These are phyloP conservation scores for Oryzias javanicus DNA, from an alignment of 2,113 vertebrate species.

Conservation along the genomic window DNA sequence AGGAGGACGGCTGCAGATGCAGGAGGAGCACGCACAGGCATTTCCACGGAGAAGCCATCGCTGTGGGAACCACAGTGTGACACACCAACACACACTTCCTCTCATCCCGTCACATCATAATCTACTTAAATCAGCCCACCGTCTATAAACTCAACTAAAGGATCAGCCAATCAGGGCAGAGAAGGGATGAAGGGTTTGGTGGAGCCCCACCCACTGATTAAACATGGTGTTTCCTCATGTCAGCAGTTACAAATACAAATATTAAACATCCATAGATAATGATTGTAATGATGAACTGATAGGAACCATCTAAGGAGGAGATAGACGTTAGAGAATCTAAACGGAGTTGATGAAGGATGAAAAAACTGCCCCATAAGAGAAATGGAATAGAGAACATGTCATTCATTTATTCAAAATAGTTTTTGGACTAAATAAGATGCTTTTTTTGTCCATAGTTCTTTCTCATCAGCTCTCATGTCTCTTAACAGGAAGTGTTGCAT, in stretches of 20 bases:
- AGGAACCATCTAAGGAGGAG: too few species aligned
- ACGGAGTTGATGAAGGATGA: too few species aligned
- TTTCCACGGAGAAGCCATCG: conserved; percentile 53
- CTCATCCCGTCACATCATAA: conserved; percentile 28
- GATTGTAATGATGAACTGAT: too few species aligned
- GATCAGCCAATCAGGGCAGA: conserved; percentile 37
- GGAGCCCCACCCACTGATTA: conserved; percentile 1
- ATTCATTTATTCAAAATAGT: not conserved
- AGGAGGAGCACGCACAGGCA: conserved; percentile 37
- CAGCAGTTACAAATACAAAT: conserved; percentile 19
- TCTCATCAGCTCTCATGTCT: too few species aligned
- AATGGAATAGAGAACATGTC: not conserved
- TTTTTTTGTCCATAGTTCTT: too few species aligned
- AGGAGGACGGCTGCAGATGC: conserved; percentile 7
- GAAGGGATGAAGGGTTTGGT: not conserved
- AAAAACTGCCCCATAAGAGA: too few species aligned
- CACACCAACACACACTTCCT: conserved; percentile 27
- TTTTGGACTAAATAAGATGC: not conserved
- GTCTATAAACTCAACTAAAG: conserved; percentile 27
- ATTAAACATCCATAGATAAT: conserved; percentile 7
- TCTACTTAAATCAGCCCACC: conserved; percentile 63
- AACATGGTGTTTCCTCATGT: conserved; percentile 3
- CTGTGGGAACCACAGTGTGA: conserved; percentile 29
- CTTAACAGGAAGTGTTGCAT: too few species aligned
- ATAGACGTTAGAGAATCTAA: too few species aligned